These are phyloP conservation scores for Limnothrissa miodon DNA, from an alignment of 2,113 vertebrate genomes.

Conservation along the genomic window DNA sequence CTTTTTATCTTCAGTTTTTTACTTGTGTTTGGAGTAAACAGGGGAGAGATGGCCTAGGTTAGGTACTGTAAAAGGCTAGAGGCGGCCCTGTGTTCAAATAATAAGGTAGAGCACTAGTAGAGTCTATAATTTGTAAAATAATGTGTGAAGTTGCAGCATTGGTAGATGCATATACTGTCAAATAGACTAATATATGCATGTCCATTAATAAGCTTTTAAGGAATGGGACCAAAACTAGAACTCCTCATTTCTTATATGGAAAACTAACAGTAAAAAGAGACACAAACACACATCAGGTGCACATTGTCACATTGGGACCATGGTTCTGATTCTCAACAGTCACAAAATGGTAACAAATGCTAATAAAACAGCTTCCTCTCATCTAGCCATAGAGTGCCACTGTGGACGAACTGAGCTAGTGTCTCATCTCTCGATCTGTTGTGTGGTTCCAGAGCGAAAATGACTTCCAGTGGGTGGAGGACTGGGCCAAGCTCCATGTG, in stretches of 20 bases:
- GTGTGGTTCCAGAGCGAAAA: constrained; percentile 59
- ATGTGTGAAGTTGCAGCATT: background rate
- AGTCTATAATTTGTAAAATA: too few relatives aligned
- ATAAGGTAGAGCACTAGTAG: too few relatives aligned
- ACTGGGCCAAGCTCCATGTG: constrained; percentile 78
- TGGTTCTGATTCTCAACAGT: background rate
- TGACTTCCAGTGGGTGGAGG: constrained; percentile 74
- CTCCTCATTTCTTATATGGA: too few relatives aligned
- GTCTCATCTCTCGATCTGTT: background rate
- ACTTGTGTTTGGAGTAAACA: too few relatives aligned
- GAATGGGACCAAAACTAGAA: too few relatives aligned
- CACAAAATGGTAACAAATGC: too few relatives aligned
- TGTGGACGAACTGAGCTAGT: background rate
- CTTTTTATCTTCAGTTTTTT: too few relatives aligned
- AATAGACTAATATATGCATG: too few relatives aligned
- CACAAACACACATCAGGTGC: background rate
- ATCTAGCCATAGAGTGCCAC: background rate
- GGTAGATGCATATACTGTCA: background rate
- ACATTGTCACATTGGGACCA: background rate
- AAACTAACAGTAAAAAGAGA: background rate
- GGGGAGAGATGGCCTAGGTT: too few relatives aligned
- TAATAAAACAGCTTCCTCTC: background rate
- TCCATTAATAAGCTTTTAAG: too few relatives aligned
- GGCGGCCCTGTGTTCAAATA: too few relatives aligned
- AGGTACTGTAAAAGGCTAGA: too few relatives aligned